Base-by-base conservation (phyloP, 64 coral and sea anemone genomes). In the Catalaphyllia jardinei region DNA sequence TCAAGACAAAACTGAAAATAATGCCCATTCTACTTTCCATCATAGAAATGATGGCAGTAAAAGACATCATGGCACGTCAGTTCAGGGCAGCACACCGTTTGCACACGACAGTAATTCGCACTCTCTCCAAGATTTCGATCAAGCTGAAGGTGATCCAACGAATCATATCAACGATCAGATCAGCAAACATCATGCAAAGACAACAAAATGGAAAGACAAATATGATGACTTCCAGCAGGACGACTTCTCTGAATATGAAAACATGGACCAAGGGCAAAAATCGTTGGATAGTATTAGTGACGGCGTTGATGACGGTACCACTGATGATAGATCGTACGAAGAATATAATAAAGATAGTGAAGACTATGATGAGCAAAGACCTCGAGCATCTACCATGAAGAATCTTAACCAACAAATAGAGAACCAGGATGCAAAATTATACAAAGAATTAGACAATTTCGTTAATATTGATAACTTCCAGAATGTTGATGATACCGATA, bases 381-480 rank as follows among this genome's bases (percentile, higher is more conserved):
- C 59, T 31, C 55, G 59, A 14, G 63, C 15, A 69, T 71, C 81
- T 67, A 51, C 81, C 22, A 42, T 67, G 20, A 85, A 69, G 11
- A 71, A 50, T 52, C 81, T 85, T 18, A 67, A 85, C 33, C 22
- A 16, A 28, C 62, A 38, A 71, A 71, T 85, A 10, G 25, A 39
- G 15, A 71, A 71, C 31, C 81, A 85, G 8, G 81, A 85, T 71
- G 62, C 81, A 85, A 85, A 50, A 16, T 29, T 85, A 17, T 50
- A 67, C 60, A 33, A 71, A 5, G 81, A 85, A 85, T 19, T 85
- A 49, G 81, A 85, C n/a, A 71, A 51, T 63, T 85, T 71, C 64
- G 38, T 50, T 29, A 71, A 85, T 19, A 28, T n/a, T 24, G 81
- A 85, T 71, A 39, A 85, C 63, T 51, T 16, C 46, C 3, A 24